Evolutionary conservation across 2,797 vertebrate species (phyloP), one percentile per base, ranked within the genome.

Genomic region (Sus cebifrons): DNA sequence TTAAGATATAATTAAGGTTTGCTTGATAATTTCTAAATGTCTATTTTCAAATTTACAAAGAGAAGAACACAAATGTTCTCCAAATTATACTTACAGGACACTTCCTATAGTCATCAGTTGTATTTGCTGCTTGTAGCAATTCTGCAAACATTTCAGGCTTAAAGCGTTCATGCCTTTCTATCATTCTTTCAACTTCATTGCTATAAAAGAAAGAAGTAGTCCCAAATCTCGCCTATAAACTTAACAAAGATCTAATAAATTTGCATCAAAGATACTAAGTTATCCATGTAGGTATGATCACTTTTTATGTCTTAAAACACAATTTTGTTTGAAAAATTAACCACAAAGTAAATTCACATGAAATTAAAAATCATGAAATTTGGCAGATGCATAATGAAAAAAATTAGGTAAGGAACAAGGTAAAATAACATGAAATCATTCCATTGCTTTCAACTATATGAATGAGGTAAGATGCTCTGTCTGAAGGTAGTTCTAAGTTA

Each of bases 111-210:
- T 99, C 99, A 97, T 99, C 99, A 32, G 99, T 98, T 29, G 99
- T 99, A 98, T 99, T 99, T 58, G 99, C 99, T 78, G 99, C 99
- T 97, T 99, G 99, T 89, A 99, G 99, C 98, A 99, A 92, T 88
- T 99, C 99, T 0, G 99, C 99, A 44, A 99, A 99, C 97, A 99
- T 99, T 98, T 99, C 99, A 0, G 99, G 99, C 96, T 99, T 99
- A 89, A 99, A 98, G 58, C 99, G 99, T 95, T 99, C 99, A 2
- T 99, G 99, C n/a, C 99, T 98, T 92, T 99, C 99, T 93, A 98
- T 97, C 98, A 98, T 99, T 97, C 97, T 98, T 94, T 99, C 99
- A 89, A 99, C 98, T 97, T 99, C 99, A 87, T 99, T 99, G 97
- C 99, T 99, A 92, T 3, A 77, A 97, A 97, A 95, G 36, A 83